phyloP scores from a whole-genome alignment of 2,888 invertebrate species.

The Ischnura elegans region DNA sequence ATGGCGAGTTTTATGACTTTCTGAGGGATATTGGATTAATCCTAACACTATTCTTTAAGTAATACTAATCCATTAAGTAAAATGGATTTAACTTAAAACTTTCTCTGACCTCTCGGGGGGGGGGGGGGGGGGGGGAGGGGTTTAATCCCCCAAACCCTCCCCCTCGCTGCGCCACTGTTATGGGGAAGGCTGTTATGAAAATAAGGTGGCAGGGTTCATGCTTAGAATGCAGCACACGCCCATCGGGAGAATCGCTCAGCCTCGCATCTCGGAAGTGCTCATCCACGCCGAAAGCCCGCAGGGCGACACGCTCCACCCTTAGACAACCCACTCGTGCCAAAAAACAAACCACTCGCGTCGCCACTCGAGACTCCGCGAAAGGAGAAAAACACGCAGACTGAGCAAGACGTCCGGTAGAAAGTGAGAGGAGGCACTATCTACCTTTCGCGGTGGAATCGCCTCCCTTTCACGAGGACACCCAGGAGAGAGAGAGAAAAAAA shows the following conservation, averaged over 20 bases:
- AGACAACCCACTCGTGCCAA: neutral
- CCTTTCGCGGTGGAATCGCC: neutral
- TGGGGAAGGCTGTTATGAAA: too few relatives aligned
- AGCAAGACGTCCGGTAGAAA: constrained; percentile 12
- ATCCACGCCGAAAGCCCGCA: neutral
- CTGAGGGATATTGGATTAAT: too few relatives aligned
- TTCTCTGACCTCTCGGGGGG: too few relatives aligned
- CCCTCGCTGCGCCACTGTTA: too few relatives aligned
- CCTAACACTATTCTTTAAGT: too few relatives aligned
- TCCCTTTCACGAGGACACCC: neutral
- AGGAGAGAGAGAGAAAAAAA: neutral
- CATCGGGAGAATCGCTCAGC: neutral
- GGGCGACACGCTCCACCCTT: neutral
- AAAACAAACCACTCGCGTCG: neutral
- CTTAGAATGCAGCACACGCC: neutral
- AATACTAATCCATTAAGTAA: too few relatives aligned
- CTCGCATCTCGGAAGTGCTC: neutral
- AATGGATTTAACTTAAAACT: too few relatives aligned
- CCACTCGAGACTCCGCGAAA: neutral
- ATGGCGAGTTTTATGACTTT: too few relatives aligned
- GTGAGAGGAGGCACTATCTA: neutral
- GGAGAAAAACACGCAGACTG: neutral
- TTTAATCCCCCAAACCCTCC: too few relatives aligned
- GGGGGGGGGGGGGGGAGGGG: too few relatives aligned
- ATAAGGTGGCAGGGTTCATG: too few relatives aligned